These are phyloP conservation scores for Cirrhinus molitorella DNA, from an alignment of 2,797 vertebrate species.

Conservation along the genomic window DNA sequence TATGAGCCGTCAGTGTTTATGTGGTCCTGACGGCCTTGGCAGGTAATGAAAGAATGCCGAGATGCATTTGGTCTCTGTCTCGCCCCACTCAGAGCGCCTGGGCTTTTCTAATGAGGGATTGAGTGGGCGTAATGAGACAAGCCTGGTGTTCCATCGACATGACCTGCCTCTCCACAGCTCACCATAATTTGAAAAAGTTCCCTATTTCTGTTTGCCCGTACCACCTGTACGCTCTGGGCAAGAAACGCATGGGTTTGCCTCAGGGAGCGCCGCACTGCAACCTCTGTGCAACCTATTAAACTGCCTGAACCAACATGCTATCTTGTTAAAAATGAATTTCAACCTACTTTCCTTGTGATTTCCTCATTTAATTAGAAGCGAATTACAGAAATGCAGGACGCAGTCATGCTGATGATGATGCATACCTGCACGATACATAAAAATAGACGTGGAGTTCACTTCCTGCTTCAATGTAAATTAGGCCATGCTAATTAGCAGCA, in stretches of 20 bases:
- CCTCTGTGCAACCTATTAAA: slow-evolving; percentile 57
- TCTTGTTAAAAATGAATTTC: slow-evolving; percentile 59
- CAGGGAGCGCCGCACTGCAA: slow-evolving; percentile 46
- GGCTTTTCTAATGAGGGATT: slow-evolving; percentile 58
- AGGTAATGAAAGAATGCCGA: slow-evolving; percentile 62
- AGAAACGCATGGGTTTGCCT: slow-evolving; percentile 47
- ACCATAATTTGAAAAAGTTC: slow-evolving; percentile 58
- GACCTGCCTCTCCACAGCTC: slow-evolving; percentile 48
- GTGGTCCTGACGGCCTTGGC: slow-evolving; percentile 52
- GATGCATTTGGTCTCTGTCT: slow-evolving; percentile 57
- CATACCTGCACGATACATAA: slow-evolving; percentile 59
- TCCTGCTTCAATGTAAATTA: slow-evolving; percentile 74
- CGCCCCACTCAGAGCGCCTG: slow-evolving; percentile 45
- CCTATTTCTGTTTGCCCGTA: slow-evolving; percentile 48
- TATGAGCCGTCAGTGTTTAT: slow-evolving; percentile 66
- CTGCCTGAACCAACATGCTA: slow-evolving; percentile 44
- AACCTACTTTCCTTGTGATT: slow-evolving; percentile 66
- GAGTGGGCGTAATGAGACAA: slow-evolving; percentile 62
- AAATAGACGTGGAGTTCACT: slow-evolving; percentile 63
- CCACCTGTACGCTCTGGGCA: slow-evolving; percentile 55
- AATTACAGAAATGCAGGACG: slow-evolving; percentile 57
- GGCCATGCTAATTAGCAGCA: slow-evolving; percentile 76
- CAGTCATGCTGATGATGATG: slow-evolving; percentile 57
- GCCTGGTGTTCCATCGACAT: slow-evolving; percentile 50
- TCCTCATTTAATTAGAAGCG: slow-evolving; percentile 65